phyloP scores from a whole-genome alignment of 2,797 vertebrate species.

The Uromys caudimaculatus region DNA sequence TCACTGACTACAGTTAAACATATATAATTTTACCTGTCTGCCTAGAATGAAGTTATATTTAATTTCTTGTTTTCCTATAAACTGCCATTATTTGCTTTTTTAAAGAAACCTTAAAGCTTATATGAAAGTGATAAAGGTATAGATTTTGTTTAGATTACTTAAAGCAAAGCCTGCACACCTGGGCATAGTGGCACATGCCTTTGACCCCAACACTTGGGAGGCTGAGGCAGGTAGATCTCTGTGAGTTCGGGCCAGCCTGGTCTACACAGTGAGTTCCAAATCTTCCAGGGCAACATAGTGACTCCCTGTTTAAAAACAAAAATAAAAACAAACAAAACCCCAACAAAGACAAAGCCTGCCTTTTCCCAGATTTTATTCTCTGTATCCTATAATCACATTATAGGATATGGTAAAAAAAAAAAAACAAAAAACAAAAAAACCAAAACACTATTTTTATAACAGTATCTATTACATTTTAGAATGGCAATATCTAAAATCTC shows the following conservation, averaged over 20 bases:
- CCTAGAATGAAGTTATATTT: constrained; percentile 34
- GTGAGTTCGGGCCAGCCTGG: neutral
- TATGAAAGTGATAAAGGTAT: neutral
- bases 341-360: neutral
- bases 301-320: neutral
- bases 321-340: neutral
- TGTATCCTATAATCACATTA: constrained; percentile 41
- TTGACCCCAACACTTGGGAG: neutral
- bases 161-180: neutral
- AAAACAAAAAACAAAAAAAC: too few species aligned
- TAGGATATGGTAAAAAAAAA: neutral
- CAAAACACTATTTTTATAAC: neutral
- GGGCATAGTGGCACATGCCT: neutral
- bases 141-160: neutral
- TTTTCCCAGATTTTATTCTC: neutral
- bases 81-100: neutral
- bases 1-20: neutral
- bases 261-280: neutral
- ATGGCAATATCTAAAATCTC: constrained; percentile 36
- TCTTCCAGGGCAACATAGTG: neutral
- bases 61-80: neutral
- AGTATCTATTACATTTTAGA: neutral
- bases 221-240: neutral
- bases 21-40: neutral
- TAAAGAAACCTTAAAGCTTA: neutral